These are phyloP conservation scores for Acanthiza pusilla DNA, from an alignment of 2,797 vertebrate species.

Conservation along the genomic window DNA sequence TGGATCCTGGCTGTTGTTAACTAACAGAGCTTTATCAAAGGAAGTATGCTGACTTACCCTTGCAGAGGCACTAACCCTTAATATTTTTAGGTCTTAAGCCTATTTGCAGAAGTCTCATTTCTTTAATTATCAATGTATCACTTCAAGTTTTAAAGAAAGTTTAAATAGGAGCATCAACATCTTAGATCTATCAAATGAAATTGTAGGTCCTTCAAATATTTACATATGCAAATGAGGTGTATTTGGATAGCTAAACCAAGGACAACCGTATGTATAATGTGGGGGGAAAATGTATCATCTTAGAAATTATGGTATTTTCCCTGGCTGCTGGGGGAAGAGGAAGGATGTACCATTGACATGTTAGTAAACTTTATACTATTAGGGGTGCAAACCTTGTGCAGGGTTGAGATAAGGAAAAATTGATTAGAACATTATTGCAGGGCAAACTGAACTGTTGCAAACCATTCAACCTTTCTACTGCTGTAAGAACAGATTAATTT, in stretches of 20 bases:
- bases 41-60: not conserved
- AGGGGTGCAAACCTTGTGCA: conserved; percentile 45
- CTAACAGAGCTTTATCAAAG: not conserved
- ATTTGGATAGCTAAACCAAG: conserved; percentile 52
- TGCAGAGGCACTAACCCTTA: not conserved
- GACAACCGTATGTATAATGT: not conserved
- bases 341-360: conserved; percentile 2
- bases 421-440: conserved; percentile 59
- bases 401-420: conserved; percentile 68
- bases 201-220: conserved; percentile 55
- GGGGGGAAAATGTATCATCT: not conserved
- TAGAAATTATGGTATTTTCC: conserved; percentile 12
- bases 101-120: conserved; percentile 26
- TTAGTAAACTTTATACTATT: conserved; percentile 43
- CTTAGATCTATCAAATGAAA: conserved; percentile 7
- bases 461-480: conserved; percentile 57
- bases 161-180: not conserved
- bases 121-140: conserved; percentile 8
- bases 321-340: not conserved
- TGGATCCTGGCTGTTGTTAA: not conserved
- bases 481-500: conserved; percentile 63
- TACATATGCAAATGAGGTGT: conserved; percentile 35
- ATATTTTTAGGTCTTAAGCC: conserved; percentile 19
- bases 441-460: conserved; percentile 46
- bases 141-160: not conserved